These are phyloP conservation scores for Microdon myrmicae DNA, from an alignment of 2,888 invertebrate genomes.

Conservation along the genomic window DNA sequence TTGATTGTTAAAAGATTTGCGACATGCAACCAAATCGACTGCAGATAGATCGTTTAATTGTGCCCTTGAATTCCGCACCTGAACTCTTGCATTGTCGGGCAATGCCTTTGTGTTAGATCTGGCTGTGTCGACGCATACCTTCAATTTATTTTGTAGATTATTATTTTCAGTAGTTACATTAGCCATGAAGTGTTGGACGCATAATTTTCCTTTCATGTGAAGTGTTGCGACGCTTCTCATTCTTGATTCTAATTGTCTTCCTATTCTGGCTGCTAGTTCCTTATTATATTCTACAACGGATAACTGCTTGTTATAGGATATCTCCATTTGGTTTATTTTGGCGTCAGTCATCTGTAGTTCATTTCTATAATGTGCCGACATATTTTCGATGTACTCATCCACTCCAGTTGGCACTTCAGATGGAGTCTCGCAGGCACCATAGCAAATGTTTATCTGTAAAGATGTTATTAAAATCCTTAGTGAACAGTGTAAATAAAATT, in stretches of 20 bases:
- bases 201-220: slow-evolving; percentile 26
- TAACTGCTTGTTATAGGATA: slow-evolving; percentile 12
- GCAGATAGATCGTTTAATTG: slow-evolving; percentile 17
- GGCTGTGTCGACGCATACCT: slow-evolving; percentile 23
- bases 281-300: slow-evolving; percentile 15
- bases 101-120: slow-evolving; percentile 6
- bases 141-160: slow-evolving; percentile 25
- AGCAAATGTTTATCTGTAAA: too few species aligned
- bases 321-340: slow-evolving; percentile 20
- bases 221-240: slow-evolving; percentile 27
- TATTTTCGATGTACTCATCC: slow-evolving; percentile 35
- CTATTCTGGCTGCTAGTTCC: slow-evolving; percentile 18
- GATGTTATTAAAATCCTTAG: too few species aligned
- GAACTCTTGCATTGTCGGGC: slow-evolving; percentile 17
- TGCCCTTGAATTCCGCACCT: slow-evolving; percentile 15
- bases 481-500: too few species aligned
- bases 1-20: slow-evolving; percentile 25
- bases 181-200: slow-evolving; percentile 29
- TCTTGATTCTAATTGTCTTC: slow-evolving; percentile 26
- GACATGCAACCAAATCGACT: slow-evolving; percentile 19
- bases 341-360: slow-evolving; percentile 29
- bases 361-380: slow-evolving; percentile 34
- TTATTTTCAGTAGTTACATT: slow-evolving; percentile 32
- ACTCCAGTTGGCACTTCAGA: slow-evolving; percentile 8
- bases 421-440: neutral